A percentile compares a stretch with the other conserved stretches of the same genome.
phyloP scores from a whole-genome alignment of 2,113 vertebrate genomes.

The Clarias macrocephalus region DNA sequence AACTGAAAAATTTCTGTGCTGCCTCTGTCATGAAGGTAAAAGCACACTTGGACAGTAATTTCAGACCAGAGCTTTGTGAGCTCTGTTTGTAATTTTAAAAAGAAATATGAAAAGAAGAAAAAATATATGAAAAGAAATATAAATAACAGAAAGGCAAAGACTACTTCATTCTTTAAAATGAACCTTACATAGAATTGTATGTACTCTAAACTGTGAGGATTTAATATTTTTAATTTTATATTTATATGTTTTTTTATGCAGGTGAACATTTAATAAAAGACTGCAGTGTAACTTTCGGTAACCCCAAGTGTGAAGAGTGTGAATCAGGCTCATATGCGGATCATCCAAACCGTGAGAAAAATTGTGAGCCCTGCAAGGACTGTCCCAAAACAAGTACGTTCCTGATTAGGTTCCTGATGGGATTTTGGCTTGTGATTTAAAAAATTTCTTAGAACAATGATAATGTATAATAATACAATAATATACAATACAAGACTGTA shows the following conservation, averaged over 20 bases:
- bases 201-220: not conserved
- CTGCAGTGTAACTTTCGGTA: fast-evolving
- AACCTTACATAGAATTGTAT: not conserved
- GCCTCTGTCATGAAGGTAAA: slow-evolving; percentile 57
- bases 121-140: not conserved
- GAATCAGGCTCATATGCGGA: fast-evolving
- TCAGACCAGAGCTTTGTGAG: not conserved
- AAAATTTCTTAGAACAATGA: too few species aligned
- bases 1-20: slow-evolving; percentile 34
- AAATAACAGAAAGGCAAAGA: not conserved
- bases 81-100: not conserved
- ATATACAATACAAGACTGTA: too few species aligned
- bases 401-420: not conserved
- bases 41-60: too few species aligned
- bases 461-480: too few species aligned
- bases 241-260: slow-evolving; percentile 43
- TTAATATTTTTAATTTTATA: not conserved
- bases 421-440: not conserved
- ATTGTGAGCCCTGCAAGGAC: slow-evolving; percentile 56
- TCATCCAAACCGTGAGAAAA: fast-evolving
- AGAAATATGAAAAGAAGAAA: too few species aligned
- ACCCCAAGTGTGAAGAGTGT: slow-evolving; percentile 27
- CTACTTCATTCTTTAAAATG: not conserved
- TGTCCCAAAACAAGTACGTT: slow-evolving; percentile 56
- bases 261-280: slow-evolving; percentile 25